A percentile compares a stretch with the other conserved stretches of the same genome.
phyloP scores from a whole-genome alignment of 1,140 invertebrate genomes.

The Sarcophaga bullata region DNA sequence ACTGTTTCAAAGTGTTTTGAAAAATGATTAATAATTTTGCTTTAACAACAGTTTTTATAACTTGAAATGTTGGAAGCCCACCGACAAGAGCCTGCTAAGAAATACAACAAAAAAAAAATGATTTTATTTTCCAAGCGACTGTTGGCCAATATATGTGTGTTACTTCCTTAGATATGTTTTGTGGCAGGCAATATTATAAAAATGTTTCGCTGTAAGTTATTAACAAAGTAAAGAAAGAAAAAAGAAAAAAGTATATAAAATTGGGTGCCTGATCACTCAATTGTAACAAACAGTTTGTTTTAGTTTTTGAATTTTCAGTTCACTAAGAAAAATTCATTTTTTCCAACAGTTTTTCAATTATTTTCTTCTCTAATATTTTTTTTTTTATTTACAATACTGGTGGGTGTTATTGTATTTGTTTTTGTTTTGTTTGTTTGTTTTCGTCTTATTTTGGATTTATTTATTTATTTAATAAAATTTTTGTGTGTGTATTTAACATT shows the following conservation, averaged over 20 bases:
- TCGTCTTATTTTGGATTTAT: too few species aligned
- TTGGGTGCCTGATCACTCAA: background rate
- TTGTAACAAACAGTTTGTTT: background rate
- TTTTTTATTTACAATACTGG: too few species aligned
- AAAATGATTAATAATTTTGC: conserved; percentile 2
- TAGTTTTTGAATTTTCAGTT: conserved; percentile 4
- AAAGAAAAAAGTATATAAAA: background rate
- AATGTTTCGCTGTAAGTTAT: too few species aligned
- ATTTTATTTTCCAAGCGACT: background rate
- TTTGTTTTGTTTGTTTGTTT: too few species aligned
- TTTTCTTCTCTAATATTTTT: too few species aligned
- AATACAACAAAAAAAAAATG: background rate
- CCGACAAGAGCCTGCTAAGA: too few species aligned
- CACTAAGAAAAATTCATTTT: background rate
- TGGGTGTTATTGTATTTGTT: too few species aligned
- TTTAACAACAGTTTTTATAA: background rate
- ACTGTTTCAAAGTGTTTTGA: background rate
- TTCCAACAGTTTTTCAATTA: background rate
- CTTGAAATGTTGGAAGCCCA: background rate
- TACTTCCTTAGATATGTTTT: conserved; percentile 2
- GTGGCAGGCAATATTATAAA: background rate
- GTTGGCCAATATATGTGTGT: background rate
- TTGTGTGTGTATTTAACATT: background rate
- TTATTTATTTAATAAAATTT: background rate
- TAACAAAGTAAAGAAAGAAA: too few species aligned